Evolutionary conservation across 2,888 invertebrate species (phyloP).

Genomic region (Watsonalla binaria): DNA sequence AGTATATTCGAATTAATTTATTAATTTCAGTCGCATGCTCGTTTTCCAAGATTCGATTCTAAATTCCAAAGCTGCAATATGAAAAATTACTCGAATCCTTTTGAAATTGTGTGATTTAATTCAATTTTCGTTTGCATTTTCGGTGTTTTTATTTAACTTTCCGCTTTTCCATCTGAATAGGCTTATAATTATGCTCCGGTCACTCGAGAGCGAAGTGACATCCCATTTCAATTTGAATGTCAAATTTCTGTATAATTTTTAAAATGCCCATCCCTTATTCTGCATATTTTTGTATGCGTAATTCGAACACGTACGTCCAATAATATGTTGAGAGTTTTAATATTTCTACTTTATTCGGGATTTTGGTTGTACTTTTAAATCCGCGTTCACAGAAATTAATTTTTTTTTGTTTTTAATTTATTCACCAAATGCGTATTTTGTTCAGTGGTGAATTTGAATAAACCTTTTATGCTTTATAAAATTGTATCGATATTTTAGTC

Average conservation of each 20-base stretch:
- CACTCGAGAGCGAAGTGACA: conserved; percentile 33
- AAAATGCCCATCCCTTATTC: conserved; percentile 30
- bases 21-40: no score
- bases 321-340: neutral
- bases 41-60: no score
- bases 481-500: no score
- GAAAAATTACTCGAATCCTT: neutral
- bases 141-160: conserved; percentile 1
- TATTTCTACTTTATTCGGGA: conserved; percentile 15
- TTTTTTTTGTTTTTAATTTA: neutral
- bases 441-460: no score
- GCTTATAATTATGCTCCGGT: conserved; percentile 48
- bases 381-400: neutral
- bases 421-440: neutral
- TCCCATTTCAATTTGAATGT: conserved; percentile 47
- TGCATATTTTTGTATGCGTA: conserved; percentile 41
- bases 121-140: neutral
- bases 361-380: neutral
- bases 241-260: conserved; percentile 46
- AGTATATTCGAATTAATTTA: no score
- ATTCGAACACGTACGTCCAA: conserved; percentile 12
- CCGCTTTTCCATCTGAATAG: conserved; percentile 32
- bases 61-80: no score
- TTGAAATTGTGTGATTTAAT: neutral
- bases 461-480: no score